phyloP scores from a whole-genome alignment of 1,140 invertebrate genomes.

The Dinoponera quadriceps region DNA sequence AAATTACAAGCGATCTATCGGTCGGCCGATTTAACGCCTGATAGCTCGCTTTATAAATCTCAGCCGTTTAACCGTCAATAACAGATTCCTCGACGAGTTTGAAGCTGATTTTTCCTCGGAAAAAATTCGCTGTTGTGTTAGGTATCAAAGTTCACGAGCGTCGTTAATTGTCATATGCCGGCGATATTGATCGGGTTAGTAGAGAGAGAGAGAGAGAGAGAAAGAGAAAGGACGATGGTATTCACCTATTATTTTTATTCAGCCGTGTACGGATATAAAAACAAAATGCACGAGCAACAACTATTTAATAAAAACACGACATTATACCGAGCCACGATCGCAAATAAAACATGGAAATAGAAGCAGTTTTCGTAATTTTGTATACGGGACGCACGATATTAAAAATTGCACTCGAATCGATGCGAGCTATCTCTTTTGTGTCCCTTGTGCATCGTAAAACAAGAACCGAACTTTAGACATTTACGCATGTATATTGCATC shows the following conservation, averaged over 20 bases:
- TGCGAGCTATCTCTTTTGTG: neutral
- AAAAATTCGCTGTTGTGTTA: constrained; percentile 29
- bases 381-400: constrained; percentile 17
- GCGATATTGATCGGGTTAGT: constrained; percentile 27
- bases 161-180: constrained; percentile 49
- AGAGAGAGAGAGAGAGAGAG: too few relatives aligned
- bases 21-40: neutral
- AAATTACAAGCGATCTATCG: neutral
- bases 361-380: constrained; percentile 50
- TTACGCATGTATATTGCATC: constrained; percentile 19
- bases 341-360: constrained; percentile 41
- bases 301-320: constrained; percentile 57
- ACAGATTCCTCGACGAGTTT: neutral
- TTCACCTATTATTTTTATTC: constrained; percentile 72
- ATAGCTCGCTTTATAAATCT: constrained; percentile 9
- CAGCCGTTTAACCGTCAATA: neutral
- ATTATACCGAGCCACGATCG: constrained; percentile 5
- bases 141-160: constrained; percentile 19
- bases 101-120: neutral
- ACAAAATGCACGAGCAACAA: constrained; percentile 61
- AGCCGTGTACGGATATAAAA: constrained; percentile 63
- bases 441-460: constrained; percentile 31
- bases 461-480: constrained; percentile 9
- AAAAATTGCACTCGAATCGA: constrained; percentile 42
- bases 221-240: constrained; percentile 8